Evolutionary conservation across 2,797 vertebrate species (phyloP), one percentile per base, ranked within the genome.

Genomic region (Hephaestus fuliginosus): DNA sequence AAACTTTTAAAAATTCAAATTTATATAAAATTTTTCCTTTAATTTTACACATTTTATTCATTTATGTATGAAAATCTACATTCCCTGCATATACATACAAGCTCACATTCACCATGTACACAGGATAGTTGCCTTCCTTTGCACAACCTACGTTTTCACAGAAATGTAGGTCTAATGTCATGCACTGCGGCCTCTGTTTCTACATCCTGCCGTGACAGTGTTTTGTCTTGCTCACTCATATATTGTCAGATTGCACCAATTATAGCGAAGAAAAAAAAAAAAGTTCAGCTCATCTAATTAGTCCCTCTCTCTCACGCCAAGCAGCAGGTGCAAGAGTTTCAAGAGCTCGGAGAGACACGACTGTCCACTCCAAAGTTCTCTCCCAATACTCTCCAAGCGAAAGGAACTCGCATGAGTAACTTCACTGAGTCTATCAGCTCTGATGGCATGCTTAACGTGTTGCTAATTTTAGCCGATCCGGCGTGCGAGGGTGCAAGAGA

Each of bases 381-480:
- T 36, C 72, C 20, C 36, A 39, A 13, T 68, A 3, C 10, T 7
- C 17, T 65, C 8, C 52, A 41, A 22, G 10, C 14, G 44, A 64
- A 55, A 33, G 39, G 36, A 70, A 69, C 77, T 83, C 68, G 80
- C 80, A 87, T 80, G 88, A 89, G 56, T 83, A 79, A 85, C 66
- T 86, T 85, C 49, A 14, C 75, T 76, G 86, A 91, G 69, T 88
- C 88, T 73, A 89, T 90, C 76, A 63, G 81, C 58, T 81, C 30
- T 75, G 80, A 89, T 84, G 71, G 60, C 70, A 43, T n/a, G 76
- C 76, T 84, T 74, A 84, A 85, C 72, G 61, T 56, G 63, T 73
- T 81, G 81, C 86, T 92, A 91, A 91, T 87, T 91, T 88, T 89
- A 90, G 86, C 76, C 49, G 53, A 0, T 28, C 10, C 15, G 28